phyloP scores from a whole-genome alignment of 1,140 invertebrate genomes.

The Bombus ignitus region DNA sequence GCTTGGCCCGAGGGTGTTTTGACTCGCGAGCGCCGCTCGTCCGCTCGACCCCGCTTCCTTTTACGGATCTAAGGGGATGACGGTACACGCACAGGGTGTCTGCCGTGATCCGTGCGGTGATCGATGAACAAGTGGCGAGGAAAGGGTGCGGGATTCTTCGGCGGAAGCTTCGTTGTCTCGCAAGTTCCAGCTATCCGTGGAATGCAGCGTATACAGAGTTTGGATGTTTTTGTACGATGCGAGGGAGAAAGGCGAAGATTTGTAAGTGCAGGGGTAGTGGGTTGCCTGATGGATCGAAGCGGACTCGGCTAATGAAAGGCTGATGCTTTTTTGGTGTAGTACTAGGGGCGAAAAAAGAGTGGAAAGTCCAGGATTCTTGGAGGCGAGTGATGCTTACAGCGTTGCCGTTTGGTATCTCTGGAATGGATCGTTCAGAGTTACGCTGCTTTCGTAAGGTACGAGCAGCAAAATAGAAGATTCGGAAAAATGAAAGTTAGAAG shows the following conservation, averaged over 20 bases:
- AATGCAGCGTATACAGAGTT: not conserved
- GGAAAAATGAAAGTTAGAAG: too few relatives aligned
- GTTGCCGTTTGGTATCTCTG: too few relatives aligned
- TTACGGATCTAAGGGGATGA: not conserved
- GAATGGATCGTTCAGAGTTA: too few relatives aligned
- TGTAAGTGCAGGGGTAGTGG: not conserved
- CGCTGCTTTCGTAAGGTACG: too few relatives aligned
- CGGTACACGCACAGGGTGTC: not conserved
- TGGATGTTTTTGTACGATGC: not conserved
- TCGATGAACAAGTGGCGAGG: constrained; percentile 3
- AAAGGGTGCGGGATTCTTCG: not conserved
- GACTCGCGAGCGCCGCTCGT: constrained; percentile 36
- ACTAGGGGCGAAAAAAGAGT: too few relatives aligned
- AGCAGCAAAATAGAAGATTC: too few relatives aligned
- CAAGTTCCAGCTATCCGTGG: too few relatives aligned
- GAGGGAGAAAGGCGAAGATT: not conserved
- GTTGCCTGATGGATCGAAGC: too few relatives aligned
- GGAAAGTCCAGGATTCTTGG: too few relatives aligned
- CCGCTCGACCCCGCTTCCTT: constrained; percentile 1
- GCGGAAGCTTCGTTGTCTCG: not conserved
- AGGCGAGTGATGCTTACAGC: too few relatives aligned
- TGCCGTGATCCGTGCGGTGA: not conserved
- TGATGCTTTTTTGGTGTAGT: too few relatives aligned
- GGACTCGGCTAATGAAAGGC: too few relatives aligned
- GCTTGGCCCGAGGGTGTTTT: constrained; percentile 55